Percentiles rank a stretch among this genome's conserved stretches.
Evolutionary conservation across 2,113 vertebrate species (phyloP).

Genomic region (Halcyon malimbica): DNA sequence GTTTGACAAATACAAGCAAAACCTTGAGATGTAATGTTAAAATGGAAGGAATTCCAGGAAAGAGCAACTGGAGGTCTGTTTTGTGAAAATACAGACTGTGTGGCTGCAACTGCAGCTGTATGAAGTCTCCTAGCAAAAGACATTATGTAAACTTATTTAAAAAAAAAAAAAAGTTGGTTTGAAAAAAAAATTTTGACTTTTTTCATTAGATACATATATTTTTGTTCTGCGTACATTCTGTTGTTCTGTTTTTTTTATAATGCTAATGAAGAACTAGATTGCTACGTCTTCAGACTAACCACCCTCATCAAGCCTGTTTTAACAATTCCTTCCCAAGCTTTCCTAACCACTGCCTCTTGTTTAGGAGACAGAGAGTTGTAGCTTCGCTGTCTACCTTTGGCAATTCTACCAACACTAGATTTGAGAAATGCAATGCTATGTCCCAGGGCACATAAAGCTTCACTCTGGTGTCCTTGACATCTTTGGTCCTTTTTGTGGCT

Average conservation of each 20-base stretch:
- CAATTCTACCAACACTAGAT: conserved; percentile 8
- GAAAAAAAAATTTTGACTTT: neutral
- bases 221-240: neutral
- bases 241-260: neutral
- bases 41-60: neutral
- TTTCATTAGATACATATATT: neutral
- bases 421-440: conserved; percentile 13
- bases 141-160: neutral
- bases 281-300: neutral
- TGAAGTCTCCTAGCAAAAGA: neutral
- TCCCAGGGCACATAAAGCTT: conserved; percentile 36
- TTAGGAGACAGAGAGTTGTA: neutral
- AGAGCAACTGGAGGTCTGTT: neutral
- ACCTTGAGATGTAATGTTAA: neutral
- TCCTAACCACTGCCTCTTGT: neutral
- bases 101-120: neutral
- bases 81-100: neutral
- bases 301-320: conserved; percentile 20
- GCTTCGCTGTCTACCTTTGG: neutral
- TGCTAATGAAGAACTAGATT: conserved; percentile 33
- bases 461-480: conserved; percentile 53
- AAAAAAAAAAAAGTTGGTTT: neutral
- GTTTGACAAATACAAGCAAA: neutral
- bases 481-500: conserved; percentile 59
- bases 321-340: neutral